phyloP scores from a whole-genome alignment of 37 sponge, comb jelly and placozoan species.

The Hexactinellida sp. region DNA sequence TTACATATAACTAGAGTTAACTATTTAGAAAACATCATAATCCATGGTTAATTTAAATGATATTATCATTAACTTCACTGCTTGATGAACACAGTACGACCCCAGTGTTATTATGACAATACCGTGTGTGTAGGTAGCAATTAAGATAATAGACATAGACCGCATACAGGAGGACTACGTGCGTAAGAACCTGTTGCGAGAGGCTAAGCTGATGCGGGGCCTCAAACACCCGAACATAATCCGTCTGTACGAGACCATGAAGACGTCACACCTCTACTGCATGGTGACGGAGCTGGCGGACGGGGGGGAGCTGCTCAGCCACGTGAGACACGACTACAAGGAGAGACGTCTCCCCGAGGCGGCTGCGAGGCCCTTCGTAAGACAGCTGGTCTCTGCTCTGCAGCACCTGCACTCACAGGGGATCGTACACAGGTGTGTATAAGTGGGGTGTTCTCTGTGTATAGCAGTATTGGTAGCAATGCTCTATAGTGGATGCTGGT shows the following conservation, averaged over 20 bases:
- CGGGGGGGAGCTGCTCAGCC: conserved; percentile 79
- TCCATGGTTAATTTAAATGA: too few relatives aligned
- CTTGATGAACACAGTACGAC: too few relatives aligned
- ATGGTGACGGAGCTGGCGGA: conserved; percentile 88
- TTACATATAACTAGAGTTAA: too few relatives aligned
- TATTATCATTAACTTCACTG: too few relatives aligned
- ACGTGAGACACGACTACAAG: conserved; percentile 67
- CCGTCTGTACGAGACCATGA: conserved; percentile 95
- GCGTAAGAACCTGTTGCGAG: conserved; percentile 76
- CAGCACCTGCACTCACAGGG: conserved; percentile 68
- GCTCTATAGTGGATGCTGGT: too few relatives aligned
- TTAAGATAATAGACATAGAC: conserved; percentile 90
- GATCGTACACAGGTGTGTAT: conserved; percentile 72
- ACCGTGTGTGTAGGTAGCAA: conserved; percentile 61
- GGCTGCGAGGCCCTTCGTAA: conserved; percentile 56
- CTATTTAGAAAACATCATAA: too few relatives aligned
- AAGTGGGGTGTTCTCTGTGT: neutral
- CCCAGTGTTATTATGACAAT: too few relatives aligned
- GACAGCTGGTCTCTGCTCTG: conserved; percentile 86
- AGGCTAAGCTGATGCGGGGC: conserved; percentile 76
- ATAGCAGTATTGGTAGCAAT: neutral
- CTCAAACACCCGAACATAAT: conserved; percentile 93
- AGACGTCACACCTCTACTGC: conserved; percentile 80
- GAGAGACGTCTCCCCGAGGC: conserved; percentile 67
- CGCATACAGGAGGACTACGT: conserved; percentile 94